These are phyloP conservation scores for Siniperca undulata DNA, from an alignment of 2,797 vertebrate genomes.

Conservation along the genomic window DNA sequence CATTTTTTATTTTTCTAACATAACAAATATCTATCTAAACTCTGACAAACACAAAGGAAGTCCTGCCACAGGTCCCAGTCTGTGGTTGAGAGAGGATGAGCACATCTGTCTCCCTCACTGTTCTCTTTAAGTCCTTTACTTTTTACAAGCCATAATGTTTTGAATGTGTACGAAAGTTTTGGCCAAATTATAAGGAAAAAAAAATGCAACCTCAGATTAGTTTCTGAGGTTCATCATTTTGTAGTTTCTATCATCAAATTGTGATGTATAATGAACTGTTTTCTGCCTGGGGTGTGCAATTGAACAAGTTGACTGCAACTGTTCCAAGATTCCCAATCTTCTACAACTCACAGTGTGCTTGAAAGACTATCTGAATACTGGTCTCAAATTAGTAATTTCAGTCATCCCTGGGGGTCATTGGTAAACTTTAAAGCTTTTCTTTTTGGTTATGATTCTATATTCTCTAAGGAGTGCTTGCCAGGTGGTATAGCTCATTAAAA, in stretches of 20 bases:
- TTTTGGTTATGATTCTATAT: slow-evolving; percentile 30
- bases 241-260: slow-evolving; percentile 3
- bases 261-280: neutral
- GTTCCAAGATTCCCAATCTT: neutral
- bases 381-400: slow-evolving; percentile 1
- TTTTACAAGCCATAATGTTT: neutral
- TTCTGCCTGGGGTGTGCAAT: neutral
- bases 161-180: neutral
- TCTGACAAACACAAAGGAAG: slow-evolving; percentile 12
- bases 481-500: slow-evolving; percentile 3
- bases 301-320: neutral
- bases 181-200: slow-evolving; percentile 4
- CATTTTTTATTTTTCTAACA: slow-evolving; percentile 3
- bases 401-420: neutral
- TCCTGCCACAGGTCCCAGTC: slow-evolving; percentile 63
- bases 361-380: neutral
- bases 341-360: slow-evolving; percentile 20
- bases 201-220: neutral
- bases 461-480: slow-evolving; percentile 7
- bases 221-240: neutral
- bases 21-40: slow-evolving; percentile 16
- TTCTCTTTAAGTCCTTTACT: slow-evolving; percentile 8
- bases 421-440: slow-evolving; percentile 6
- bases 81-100: slow-evolving; percentile 29
- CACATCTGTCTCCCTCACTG: neutral